Percentiles rank a stretch among this genome's conserved stretches.
phyloP scores from a whole-genome alignment of 1,140 invertebrate genomes.

The Aporrectodea caliginosa region DNA sequence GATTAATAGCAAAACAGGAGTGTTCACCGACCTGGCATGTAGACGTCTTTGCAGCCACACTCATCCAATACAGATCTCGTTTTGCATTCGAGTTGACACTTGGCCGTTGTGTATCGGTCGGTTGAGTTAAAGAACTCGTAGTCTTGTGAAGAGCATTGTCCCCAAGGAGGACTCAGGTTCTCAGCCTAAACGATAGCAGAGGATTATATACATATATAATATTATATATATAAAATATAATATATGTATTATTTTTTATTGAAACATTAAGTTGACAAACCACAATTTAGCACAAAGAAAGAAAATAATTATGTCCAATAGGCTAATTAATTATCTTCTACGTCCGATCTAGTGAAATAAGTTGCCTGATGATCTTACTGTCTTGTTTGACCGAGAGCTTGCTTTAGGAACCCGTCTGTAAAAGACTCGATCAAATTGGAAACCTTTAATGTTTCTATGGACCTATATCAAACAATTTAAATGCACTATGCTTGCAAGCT shows the following conservation, averaged over 20 bases:
- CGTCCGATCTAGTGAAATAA: no score
- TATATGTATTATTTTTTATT: not conserved
- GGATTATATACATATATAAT: not conserved
- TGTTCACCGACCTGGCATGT: not conserved
- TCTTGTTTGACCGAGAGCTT: no score
- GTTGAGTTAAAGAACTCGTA: not conserved
- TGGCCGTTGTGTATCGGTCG: not conserved
- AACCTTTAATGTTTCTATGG: no score
- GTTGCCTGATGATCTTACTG: no score
- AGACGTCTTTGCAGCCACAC: not conserved
- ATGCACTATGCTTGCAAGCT: no score
- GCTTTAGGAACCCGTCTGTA: no score
- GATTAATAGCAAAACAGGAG: not conserved
- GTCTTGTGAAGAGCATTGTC: not conserved
- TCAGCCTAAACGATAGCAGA: not conserved
- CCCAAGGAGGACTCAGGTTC: not conserved
- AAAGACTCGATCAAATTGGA: no score
- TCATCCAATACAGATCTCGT: not conserved
- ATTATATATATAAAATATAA: not conserved
- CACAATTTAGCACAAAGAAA: not conserved
- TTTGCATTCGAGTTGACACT: not conserved
- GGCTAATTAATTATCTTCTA: no score
- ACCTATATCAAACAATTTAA: no score
- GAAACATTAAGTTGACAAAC: not conserved
- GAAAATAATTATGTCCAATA: no score